Evolutionary conservation across 2,888 invertebrate species (phyloP), one percentile per base, ranked within the genome.

Genomic region (Malacosoma neustria): DNA sequence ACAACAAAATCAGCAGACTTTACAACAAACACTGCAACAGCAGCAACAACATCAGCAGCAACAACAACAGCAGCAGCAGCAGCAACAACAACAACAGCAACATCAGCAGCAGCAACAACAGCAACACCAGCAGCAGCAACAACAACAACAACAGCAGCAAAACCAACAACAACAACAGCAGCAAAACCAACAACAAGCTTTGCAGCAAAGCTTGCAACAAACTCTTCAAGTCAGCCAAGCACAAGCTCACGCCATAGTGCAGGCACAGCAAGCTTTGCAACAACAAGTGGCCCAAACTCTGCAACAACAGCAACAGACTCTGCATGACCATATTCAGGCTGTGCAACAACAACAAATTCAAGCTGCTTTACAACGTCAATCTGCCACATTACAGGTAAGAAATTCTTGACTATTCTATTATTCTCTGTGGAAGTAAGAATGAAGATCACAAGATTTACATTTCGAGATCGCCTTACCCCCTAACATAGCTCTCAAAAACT

Each of bases 281-380:
- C 86, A 86, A 29, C 84, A 82, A 56, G 84, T 82, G 14, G 81
- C 77, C 2, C 80, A 85, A 48, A 61, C 74, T 3, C 47, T 84
- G 57, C 85, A 87, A 51, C 84, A 82, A 45, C 84, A 84, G 42
- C 81, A 81, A 41, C 85, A 81, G 44, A 68, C 70, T 30, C 51
- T 85, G 63, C 84, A 84, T 50, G 84, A 84, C 35, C 82, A 81
- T 49, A 57, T 85, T 40, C 84, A 84, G 54, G 82, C 74, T 3
- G 82, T 80, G 1, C 82, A 82, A 40, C 85, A 84, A 52, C 84
- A 82, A 51, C 82, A 85, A 48, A 82, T 85, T 34, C 85, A 85
- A 54, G 85, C 81, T 49, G 85, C 81, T 32, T 58, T 84, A 43
- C 85, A 85, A 51, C 49, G 81, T 32, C 85, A 85, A 54, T 77